Evolutionary conservation across 1,140 invertebrate genomes (phyloP).

Genomic region (Diabrotica virgifera): DNA sequence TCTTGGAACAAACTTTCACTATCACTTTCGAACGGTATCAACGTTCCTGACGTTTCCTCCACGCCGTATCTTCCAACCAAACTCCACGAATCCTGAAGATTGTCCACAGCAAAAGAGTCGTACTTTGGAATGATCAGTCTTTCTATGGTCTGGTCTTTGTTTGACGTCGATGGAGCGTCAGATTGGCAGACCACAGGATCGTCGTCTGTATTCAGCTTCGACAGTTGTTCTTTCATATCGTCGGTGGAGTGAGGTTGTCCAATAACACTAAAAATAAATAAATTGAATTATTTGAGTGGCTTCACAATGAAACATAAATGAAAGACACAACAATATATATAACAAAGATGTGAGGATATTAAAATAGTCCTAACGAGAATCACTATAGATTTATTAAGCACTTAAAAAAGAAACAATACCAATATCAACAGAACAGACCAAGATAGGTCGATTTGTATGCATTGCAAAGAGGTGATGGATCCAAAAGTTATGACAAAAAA

Average conservation of each 20-base stretch:
- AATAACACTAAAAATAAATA: background rate
- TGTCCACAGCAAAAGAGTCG: constrained; percentile 35
- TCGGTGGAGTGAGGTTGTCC: background rate
- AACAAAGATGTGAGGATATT: no score
- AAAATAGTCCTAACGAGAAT: no score
- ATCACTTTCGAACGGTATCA: constrained; percentile 45
- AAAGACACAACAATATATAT: no score
- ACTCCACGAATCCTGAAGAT: constrained; percentile 41
- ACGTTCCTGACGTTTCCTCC: constrained; percentile 45
- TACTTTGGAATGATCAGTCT: constrained; percentile 42
- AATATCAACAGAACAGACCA: no score
- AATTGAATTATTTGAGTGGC: no score
- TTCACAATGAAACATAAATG: no score
- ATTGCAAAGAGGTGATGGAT: no score
- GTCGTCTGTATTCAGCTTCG: constrained; percentile 24
- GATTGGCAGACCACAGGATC: constrained; percentile 27
- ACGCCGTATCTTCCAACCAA: constrained; percentile 48
- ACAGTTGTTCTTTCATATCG: constrained; percentile 16
- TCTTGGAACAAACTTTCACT: constrained; percentile 39
- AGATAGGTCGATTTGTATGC: no score
- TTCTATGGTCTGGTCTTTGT: constrained; percentile 41
- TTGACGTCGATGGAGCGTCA: constrained; percentile 18
- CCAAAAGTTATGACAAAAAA: no score
- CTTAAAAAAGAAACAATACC: no score
- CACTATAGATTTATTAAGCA: no score